Percentiles rank a stretch among this genome's conserved stretches.
phyloP scores from a whole-genome alignment of 2,113 vertebrate species.

The Zosterops hypoxanthus region DNA sequence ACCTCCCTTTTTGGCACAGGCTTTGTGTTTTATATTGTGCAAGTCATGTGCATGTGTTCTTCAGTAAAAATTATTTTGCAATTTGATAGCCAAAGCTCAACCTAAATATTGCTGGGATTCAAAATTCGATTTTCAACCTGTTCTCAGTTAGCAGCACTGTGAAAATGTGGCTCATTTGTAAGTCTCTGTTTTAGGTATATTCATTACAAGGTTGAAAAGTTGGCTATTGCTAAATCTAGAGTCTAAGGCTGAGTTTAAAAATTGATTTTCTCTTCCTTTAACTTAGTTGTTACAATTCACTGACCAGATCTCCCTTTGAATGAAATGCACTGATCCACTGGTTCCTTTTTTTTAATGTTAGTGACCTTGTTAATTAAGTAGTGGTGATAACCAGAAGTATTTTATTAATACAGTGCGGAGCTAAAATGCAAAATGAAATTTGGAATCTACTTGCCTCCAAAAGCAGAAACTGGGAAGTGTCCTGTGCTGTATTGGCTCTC shows the following conservation, averaged over 20 bases:
- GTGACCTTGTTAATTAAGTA: background rate
- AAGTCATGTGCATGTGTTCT: background rate
- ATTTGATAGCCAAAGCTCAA: background rate
- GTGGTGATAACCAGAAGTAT: background rate
- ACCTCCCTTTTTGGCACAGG: background rate
- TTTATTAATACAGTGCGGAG: conserved; percentile 79
- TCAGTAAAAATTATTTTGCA: background rate
- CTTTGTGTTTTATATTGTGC: background rate
- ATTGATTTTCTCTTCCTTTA: background rate
- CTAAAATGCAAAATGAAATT: conserved; percentile 97
- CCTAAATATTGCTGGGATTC: background rate
- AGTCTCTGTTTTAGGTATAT: background rate
- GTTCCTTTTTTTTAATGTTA: background rate
- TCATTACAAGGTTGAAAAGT: background rate
- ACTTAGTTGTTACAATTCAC: background rate
- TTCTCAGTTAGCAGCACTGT: background rate
- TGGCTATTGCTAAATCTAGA: background rate
- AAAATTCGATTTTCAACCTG: background rate
- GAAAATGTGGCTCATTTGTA: background rate
- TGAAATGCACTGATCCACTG: background rate
- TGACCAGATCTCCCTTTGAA: background rate
- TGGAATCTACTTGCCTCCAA: conserved; percentile 90
- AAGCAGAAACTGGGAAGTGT: conserved; percentile 87
- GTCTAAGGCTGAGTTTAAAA: background rate
- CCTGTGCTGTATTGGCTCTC: conserved; percentile 96